Evolutionary conservation across 2,113 vertebrate genomes (phyloP).

Genomic region (Thomomys bottae): DNA sequence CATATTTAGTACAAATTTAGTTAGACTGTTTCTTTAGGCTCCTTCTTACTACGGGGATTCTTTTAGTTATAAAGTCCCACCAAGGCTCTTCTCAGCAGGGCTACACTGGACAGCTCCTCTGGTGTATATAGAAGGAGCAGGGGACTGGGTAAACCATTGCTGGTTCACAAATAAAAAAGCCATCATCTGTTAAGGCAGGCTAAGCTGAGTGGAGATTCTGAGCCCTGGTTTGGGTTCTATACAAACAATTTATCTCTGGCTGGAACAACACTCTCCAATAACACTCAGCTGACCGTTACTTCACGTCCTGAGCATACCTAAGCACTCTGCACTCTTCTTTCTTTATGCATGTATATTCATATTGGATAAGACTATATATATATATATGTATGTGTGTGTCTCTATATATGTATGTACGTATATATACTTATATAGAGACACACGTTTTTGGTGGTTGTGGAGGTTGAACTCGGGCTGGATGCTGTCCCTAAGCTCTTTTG

Average conservation of each 20-base stretch:
- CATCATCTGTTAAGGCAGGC: background rate
- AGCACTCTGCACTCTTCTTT: background rate
- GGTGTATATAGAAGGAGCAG: background rate
- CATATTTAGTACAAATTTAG: background rate
- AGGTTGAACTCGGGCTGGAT: too few relatives aligned
- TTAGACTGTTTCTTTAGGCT: slow-evolving; percentile 15
- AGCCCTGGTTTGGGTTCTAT: background rate
- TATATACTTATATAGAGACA: too few relatives aligned
- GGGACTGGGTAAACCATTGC: background rate
- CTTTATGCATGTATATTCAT: background rate
- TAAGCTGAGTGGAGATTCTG: background rate
- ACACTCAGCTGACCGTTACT: background rate
- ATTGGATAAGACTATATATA: background rate
- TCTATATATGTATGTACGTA: background rate
- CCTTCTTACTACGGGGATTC: background rate
- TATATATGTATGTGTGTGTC: background rate
- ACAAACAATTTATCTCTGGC: background rate
- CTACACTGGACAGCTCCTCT: background rate
- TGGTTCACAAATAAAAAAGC: background rate
- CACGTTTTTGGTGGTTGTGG: too few relatives aligned
- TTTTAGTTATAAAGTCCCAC: background rate
- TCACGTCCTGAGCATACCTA: background rate
- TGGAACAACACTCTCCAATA: background rate
- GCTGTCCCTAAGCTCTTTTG: too few relatives aligned
- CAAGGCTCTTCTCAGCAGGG: background rate